Conservation (phyloP, 2,888 invertebrate genomes). For the Tetanocera ferruginea region DNA sequence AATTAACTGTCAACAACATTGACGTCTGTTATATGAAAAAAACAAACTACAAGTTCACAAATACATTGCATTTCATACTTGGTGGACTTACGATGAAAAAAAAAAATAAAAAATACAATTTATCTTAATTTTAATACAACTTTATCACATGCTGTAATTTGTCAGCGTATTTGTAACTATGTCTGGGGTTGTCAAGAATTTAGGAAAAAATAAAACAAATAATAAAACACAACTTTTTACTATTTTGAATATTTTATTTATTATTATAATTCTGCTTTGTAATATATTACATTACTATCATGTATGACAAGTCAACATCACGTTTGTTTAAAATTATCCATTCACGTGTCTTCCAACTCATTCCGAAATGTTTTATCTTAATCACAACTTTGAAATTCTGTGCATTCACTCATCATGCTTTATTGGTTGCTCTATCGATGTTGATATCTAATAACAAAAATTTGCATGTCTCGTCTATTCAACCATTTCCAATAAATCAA, state of each 20-base stretch:
- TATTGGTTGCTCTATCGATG: constrained; percentile 5
- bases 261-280: neutral
- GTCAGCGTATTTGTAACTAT: neutral
- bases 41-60: neutral
- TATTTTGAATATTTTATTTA: neutral
- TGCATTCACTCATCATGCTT: neutral
- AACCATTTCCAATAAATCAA: constrained; percentile 14
- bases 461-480: constrained; percentile 3
- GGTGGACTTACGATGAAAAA: neutral
- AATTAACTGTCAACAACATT: neutral
- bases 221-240: neutral
- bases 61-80: neutral
- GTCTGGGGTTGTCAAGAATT: neutral
- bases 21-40: neutral
- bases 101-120: neutral
- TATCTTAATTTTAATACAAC: neutral
- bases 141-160: neutral
- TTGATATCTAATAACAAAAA: neutral
- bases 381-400: neutral
- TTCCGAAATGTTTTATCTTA: neutral
- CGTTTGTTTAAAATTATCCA: neutral
- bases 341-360: neutral
- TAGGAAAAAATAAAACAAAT: neutral
- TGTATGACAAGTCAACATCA: neutral
- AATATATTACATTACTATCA: neutral